phyloP scores from a whole-genome alignment of 1,140 invertebrate species.

The Bemisia tabaci region DNA sequence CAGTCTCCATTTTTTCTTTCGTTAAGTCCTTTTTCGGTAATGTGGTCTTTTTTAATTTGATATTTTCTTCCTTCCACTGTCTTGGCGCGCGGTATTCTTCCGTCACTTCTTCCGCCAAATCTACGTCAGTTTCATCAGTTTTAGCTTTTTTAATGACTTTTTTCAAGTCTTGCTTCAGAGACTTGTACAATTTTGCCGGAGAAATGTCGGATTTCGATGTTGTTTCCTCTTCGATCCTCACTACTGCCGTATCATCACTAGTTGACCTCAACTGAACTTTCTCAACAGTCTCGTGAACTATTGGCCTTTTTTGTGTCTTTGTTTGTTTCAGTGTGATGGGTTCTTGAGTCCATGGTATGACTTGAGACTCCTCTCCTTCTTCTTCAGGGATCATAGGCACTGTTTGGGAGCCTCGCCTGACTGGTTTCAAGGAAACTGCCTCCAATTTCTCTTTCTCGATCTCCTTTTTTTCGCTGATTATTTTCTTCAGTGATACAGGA shows the following conservation, averaged over 20 bases:
- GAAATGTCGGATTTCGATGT: not conserved
- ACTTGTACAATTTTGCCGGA: not conserved
- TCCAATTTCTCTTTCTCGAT: constrained; percentile 32
- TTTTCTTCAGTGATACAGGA: constrained; percentile 25
- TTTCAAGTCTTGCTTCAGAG: not conserved
- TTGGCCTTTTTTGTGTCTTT: not conserved
- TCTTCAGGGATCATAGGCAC: not conserved
- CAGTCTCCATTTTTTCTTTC: constrained; percentile 30
- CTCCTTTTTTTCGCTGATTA: constrained; percentile 27
- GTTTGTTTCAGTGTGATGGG: not conserved
- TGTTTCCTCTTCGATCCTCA: constrained; percentile 1
- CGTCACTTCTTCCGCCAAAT: constrained; percentile 18
- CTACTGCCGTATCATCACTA: not conserved
- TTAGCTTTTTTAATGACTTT: not conserved
- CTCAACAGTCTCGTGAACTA: not conserved
- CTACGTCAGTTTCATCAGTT: constrained; percentile 19
- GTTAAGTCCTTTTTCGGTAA: constrained; percentile 23
- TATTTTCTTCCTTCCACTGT: constrained; percentile 25
- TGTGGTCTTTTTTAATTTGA: constrained; percentile 27
- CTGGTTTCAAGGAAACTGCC: constrained; percentile 31
- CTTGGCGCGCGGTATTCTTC: not conserved
- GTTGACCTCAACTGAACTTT: not conserved
- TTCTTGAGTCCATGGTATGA: constrained; percentile 6
- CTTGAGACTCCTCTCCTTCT: not conserved
- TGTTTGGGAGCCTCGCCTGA: not conserved